Base-by-base conservation (phyloP, 2,888 invertebrate species). In the Meiosimyza decipiens region DNA sequence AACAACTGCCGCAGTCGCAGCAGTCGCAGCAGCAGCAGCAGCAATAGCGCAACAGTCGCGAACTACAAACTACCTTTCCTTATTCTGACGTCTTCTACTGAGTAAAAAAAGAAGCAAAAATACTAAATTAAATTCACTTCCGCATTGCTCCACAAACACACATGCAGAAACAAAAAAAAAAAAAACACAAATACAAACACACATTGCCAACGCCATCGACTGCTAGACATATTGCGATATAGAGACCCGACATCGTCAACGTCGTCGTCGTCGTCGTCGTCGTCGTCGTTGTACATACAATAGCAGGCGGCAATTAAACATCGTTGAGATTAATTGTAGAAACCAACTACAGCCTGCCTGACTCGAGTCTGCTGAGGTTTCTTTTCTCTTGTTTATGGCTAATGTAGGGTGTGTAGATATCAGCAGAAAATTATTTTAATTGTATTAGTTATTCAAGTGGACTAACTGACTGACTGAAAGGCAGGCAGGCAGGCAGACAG, bases 51-150 rank as follows among this genome's bases (percentile, higher is more conserved):
- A 71, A 73, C 72, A 71, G 70, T 74, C 73, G 74, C 70, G 73
- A 74, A 73, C 71, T 73, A 72, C 71, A 75, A 72, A 74, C 74
- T 54, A 59, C 57, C 63, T 70, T 52, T 62, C 63, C 62, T 47
- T 62, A 63, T 70, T 70, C 70, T 67, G 72, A 52, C 72, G 71
- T 72, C 72, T 67, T 72, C 62, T 51, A 67, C 59, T 28, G 59
- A 67, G 47, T n/a, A 55, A 62, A 54, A 62, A 54, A 67, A 76
- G 70, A 73, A 81, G 82, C 81, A 82, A 83, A 82, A 81, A 81
- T 81, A 84, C 83, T 83, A 85, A 84, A 85, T 85, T 84, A 86
- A 86, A 85, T 86, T 86, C 84, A 86, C 86, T 86, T 86, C 86
- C 86, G 86, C 86, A 86, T 86, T 86, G 86, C 85, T 86, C 84